Percentiles rank a stretch among this genome's conserved stretches.
phyloP scores from a whole-genome alignment of 2,113 vertebrate genomes.

The Deroptyus accipitrinus region DNA sequence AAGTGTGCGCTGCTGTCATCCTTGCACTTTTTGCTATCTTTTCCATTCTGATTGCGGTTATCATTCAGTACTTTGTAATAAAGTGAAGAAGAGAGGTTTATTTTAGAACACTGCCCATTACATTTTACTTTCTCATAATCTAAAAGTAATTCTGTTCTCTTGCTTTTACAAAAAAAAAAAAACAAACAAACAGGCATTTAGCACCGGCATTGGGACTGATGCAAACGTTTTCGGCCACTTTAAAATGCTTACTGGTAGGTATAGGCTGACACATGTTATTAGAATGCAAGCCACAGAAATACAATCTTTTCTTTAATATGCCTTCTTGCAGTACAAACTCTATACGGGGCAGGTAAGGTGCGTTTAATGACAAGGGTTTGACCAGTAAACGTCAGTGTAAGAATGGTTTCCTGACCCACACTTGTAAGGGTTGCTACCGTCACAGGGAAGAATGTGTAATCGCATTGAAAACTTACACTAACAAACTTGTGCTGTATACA shows the following conservation, averaged over 20 bases:
- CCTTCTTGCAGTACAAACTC: constrained; percentile 71
- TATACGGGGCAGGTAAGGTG: constrained; percentile 54
- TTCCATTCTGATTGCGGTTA: constrained; percentile 95
- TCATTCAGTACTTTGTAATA: constrained; percentile 98
- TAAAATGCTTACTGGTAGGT: constrained; percentile 68
- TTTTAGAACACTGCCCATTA: constrained; percentile 70
- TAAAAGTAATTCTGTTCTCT: constrained; percentile 77
- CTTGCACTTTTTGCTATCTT: constrained; percentile 91
- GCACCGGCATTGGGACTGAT: constrained; percentile 69
- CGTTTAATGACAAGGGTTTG: constrained; percentile 37
- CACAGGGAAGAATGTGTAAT: constrained; percentile 67
- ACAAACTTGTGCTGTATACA: constrained; percentile 72
- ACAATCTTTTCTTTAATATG: constrained; percentile 51
- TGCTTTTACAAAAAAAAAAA: constrained; percentile 74
- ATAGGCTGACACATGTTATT: constrained; percentile 65
- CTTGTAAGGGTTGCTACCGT: constrained; percentile 44
- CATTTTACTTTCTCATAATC: constrained; percentile 78
- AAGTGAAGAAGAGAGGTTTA: constrained; percentile 81
- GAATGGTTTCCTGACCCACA: constrained; percentile 40
- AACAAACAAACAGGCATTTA: constrained; percentile 68
- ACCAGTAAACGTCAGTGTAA: constrained; percentile 53
- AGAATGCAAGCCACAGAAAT: constrained; percentile 72
- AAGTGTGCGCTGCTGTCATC: constrained; percentile 94
- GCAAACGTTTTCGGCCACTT: constrained; percentile 69
- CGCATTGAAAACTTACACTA: constrained; percentile 71